phyloP scores from a whole-genome alignment of 30 jellyfish, hydroid and myxozoan genomes.

The Euphysa ruthae region DNA sequence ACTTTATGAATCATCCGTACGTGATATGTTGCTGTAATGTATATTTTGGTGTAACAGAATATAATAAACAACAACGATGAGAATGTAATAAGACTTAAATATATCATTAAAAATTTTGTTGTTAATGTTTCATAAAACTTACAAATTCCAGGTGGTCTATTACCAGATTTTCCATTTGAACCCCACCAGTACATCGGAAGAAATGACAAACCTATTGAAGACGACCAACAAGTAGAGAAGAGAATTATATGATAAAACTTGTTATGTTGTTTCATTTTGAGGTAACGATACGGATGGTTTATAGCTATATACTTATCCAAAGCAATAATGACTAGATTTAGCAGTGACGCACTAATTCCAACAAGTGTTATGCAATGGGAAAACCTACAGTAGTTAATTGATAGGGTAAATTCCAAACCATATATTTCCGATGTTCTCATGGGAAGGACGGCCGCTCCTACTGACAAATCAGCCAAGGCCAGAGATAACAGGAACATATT shows the following conservation, averaged over 20 bases:
- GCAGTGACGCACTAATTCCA: conserved; percentile 6
- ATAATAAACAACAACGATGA: background rate
- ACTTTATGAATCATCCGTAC: background rate
- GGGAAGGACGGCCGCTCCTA: conserved; percentile 13
- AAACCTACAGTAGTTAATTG: background rate
- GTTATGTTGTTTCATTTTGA: background rate
- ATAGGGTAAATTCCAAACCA: background rate
- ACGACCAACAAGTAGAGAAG: too few species aligned
- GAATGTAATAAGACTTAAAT: background rate
- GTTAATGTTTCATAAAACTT: background rate
- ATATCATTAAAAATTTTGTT: background rate
- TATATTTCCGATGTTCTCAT: conserved; percentile 2
- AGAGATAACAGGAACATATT: conserved; percentile 4
- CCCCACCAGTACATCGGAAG: conserved; percentile 1
- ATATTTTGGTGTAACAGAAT: background rate
- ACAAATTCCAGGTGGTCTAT: background rate
- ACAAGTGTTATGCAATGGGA: conserved; percentile 9
- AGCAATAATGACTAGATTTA: conserved; percentile 5
- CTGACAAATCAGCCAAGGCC: conserved; percentile 12
- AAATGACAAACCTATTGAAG: background rate
- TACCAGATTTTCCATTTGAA: background rate
- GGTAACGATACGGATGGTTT: background rate
- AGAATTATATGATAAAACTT: too few species aligned
- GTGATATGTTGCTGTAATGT: background rate
- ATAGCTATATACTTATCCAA: conserved; percentile 13